These are phyloP conservation scores for Prunella strophiata DNA, from an alignment of 2,797 vertebrate species.

Conservation along the genomic window DNA sequence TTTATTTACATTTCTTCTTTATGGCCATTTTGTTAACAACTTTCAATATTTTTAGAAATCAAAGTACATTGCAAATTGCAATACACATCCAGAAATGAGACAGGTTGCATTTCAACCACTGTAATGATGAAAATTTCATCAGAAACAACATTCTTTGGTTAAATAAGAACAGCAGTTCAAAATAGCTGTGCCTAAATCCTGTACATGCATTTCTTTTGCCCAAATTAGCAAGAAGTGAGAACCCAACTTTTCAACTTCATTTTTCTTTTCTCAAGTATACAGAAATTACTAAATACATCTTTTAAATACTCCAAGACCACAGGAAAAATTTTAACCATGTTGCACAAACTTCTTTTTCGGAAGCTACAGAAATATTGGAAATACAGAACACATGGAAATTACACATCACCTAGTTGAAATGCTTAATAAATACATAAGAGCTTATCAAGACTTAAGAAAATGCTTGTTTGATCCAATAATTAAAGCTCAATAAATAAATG, in stretches of 20 bases:
- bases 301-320: conserved; percentile 20
- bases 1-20: conserved; percentile 47
- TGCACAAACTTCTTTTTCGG: neutral
- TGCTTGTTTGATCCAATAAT: neutral
- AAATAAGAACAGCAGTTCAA: conserved; percentile 30
- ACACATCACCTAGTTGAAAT: neutral
- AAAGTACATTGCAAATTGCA: conserved; percentile 29
- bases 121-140: conserved; percentile 12
- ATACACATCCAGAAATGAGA: neutral
- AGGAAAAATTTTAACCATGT: neutral
- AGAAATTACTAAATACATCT: neutral
- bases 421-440: neutral
- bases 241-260: neutral
- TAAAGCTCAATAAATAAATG: neutral
- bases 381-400: neutral
- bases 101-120: conserved; percentile 7
- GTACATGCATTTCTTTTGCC: neutral
- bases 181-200: conserved; percentile 3
- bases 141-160: conserved; percentile 59
- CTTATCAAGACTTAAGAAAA: neutral
- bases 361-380: conserved; percentile 10
- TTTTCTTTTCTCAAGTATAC: neutral
- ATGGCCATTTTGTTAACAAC: neutral
- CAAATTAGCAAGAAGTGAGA: neutral
- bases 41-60: conserved; percentile 14